Conservation (phyloP, 2,113 vertebrate species). For the Callionymus lyra region DNA sequence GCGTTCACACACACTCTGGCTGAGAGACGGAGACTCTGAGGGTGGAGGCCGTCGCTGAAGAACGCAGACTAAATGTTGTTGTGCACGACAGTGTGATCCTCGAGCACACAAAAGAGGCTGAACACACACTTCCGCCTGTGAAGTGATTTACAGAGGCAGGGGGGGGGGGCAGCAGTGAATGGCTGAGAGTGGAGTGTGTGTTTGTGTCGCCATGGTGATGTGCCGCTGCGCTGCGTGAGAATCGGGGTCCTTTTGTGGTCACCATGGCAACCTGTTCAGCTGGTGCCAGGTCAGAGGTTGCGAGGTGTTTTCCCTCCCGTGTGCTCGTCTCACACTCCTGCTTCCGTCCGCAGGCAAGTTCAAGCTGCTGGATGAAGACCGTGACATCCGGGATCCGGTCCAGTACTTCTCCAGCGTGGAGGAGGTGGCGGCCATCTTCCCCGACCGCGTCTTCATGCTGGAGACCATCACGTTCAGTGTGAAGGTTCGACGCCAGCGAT, state of each 20-base stretch:
- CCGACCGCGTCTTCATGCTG: constrained; percentile 94
- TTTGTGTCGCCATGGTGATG: constrained; percentile 55
- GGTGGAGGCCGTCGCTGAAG: too few species aligned
- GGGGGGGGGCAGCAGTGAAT: constrained; percentile 17
- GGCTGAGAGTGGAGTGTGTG: constrained; percentile 18
- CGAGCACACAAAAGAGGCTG: background rate
- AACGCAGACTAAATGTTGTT: too few species aligned
- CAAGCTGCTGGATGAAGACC: constrained; percentile 93
- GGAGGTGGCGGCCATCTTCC: constrained; percentile 91
- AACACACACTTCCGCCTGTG: constrained; percentile 2
- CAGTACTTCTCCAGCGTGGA: constrained; percentile 96
- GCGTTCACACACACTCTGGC: constrained; percentile 18
- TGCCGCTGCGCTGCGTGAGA: constrained; percentile 60
- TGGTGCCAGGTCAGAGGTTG: constrained; percentile 61
- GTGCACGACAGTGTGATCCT: too few species aligned
- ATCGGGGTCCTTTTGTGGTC: constrained; percentile 59
- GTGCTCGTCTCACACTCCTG: constrained; percentile 14
- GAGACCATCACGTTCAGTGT: constrained; percentile 96
- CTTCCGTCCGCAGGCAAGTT: constrained; percentile 78
- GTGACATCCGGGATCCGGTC: constrained; percentile 87
- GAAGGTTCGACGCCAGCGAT: constrained; percentile 76
- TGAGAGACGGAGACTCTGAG: background rate
- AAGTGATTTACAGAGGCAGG: constrained; percentile 18
- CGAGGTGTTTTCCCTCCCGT: constrained; percentile 44
- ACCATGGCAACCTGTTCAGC: constrained; percentile 43